Evolutionary conservation across 2,888 invertebrate genomes (phyloP).

Genomic region (Danaus chrysippus): DNA sequence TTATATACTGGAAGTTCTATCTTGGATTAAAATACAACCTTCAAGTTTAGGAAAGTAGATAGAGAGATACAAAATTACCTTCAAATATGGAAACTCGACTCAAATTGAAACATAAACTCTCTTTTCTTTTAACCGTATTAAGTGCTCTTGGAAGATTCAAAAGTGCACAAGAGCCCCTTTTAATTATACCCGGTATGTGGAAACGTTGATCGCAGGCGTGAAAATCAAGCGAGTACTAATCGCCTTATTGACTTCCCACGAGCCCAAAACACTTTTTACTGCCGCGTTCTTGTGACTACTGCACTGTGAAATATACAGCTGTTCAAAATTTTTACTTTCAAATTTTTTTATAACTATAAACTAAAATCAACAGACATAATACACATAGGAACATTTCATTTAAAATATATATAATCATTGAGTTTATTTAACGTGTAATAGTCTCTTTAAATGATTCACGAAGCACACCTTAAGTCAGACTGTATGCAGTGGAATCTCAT

Average conservation of each 20-base stretch:
- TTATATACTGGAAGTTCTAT: no score
- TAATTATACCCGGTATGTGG: constrained; percentile 1
- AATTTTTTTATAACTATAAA: constrained; percentile 23
- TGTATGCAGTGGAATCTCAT: constrained; percentile 54
- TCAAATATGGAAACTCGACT: no score
- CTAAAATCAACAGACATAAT: not conserved
- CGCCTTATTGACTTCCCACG: constrained; percentile 61
- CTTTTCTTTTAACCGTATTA: no score
- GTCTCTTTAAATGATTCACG: constrained; percentile 35
- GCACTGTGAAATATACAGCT: constrained; percentile 36
- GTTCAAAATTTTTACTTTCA: constrained; percentile 19
- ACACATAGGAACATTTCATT: not conserved
- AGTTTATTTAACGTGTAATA: constrained; percentile 37
- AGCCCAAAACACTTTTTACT: constrained; percentile 48
- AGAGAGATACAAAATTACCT: no score
- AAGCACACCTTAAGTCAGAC: constrained; percentile 32
- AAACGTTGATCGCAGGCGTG: constrained; percentile 24
- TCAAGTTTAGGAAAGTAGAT: no score
- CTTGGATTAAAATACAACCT: no score
- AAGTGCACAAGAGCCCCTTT: constrained; percentile 1
- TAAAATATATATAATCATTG: not conserved
- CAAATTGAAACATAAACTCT: no score
- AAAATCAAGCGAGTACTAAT: constrained; percentile 38
- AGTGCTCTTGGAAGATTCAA: no score
- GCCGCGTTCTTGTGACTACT: constrained; percentile 38